Evolutionary conservation across 35 echinoderm and acorn worm genomes (phyloP), one percentile per base, ranked within the genome.

Genomic region (Heliocidaris tuberculata): DNA sequence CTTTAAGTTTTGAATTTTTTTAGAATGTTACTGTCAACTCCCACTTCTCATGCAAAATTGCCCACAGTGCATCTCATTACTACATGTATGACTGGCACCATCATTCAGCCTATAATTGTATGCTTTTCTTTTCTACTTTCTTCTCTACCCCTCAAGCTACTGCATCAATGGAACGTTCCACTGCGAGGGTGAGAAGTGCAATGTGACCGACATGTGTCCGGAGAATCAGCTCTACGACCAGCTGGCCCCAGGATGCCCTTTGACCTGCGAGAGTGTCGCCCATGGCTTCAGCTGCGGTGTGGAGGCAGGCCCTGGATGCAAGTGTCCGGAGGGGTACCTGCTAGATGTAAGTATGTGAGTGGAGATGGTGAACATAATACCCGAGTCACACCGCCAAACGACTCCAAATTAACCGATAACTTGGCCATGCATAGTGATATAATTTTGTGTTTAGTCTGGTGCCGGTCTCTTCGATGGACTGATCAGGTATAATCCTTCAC

Each of bases 101-200:
- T n/a, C n/a, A n/a, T n/a, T n/a, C n/a, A n/a, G n/a, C n/a, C n/a
- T n/a, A n/a, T n/a, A n/a, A n/a, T n/a, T n/a, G n/a, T n/a, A n/a
- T n/a, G n/a, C n/a, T n/a, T n/a, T n/a, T n/a, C n/a, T 5, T 86
- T 48, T 19, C 21, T 88, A 4, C n/a, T 88, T 27, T 88, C 31
- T 92, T 92, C 31, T 50, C 24, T 87, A 86, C 86, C 10, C 31
- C 48, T 88, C 9, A 92, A 98, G 97, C 60, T 92, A 91, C 32
- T 98, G 97, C 87, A 59, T 93, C 9, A 98, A 98, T 93, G 97
- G 96, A 30, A 96, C 97, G 13, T 97, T 98, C 94, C 54, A 95
- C 54, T 98, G 97, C 86, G 93, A 94, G 29, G 97, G 95, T 5
- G 95, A 94, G 59, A 86, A 96, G 59, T 98, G 97, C 27, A 94